These are phyloP conservation scores for Sebastes hubbsi DNA, from an alignment of 2,797 vertebrate genomes.

Conservation along the genomic window DNA sequence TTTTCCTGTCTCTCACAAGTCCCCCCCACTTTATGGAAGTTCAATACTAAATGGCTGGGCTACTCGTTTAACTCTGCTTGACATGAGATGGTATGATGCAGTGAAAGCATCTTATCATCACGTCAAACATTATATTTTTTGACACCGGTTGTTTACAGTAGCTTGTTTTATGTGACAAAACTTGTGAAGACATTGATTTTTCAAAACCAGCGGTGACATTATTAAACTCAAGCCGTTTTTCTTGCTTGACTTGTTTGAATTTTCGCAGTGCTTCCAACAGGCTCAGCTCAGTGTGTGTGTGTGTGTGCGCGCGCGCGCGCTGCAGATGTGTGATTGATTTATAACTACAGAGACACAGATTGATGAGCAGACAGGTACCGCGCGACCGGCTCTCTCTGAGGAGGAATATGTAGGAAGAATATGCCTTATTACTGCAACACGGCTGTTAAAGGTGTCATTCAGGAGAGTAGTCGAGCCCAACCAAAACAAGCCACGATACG, in stretches of 20 bases:
- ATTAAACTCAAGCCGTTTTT: constrained; percentile 5
- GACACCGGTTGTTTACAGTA: neutral
- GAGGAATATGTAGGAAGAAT: constrained; percentile 13
- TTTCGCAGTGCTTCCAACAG: neutral
- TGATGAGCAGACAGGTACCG: constrained; percentile 44
- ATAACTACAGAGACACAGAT: constrained; percentile 41
- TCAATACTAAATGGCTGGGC: neutral
- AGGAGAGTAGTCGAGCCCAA: constrained; percentile 38
- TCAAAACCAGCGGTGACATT: neutral
- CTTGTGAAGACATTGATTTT: constrained; percentile 14
- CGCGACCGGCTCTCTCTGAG: constrained; percentile 13
- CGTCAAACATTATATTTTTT: neutral
- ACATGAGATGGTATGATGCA: neutral
- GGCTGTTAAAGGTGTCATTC: constrained; percentile 41
- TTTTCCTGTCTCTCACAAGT: neutral
- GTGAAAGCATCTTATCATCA: neutral
- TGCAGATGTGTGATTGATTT: constrained; percentile 50
- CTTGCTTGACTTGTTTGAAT: constrained; percentile 20
- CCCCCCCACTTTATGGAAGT: neutral
- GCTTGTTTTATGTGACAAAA: constrained; percentile 17
- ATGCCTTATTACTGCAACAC: constrained; percentile 41
- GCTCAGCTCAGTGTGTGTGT: neutral
- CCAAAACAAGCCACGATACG: constrained; percentile 4
- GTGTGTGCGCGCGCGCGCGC: neutral
- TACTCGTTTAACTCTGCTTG: neutral